Evolutionary conservation across 2,113 vertebrate genomes (phyloP).

Genomic region (Astatoreochromis straeleni): DNA sequence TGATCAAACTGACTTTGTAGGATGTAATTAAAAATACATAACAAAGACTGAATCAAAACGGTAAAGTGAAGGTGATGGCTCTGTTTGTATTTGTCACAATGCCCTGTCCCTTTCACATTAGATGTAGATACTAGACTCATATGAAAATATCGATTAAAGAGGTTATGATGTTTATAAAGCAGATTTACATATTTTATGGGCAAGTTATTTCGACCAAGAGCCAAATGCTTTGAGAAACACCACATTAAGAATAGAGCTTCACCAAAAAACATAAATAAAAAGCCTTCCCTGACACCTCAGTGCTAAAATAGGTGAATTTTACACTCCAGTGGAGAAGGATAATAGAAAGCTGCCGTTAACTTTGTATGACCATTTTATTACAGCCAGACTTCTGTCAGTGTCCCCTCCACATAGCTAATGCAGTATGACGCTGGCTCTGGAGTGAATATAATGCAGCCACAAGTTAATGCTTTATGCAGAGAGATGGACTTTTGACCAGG

Average conservation of each 20-base stretch:
- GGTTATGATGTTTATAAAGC: background rate
- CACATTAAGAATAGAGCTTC: background rate
- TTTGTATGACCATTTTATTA: conserved; percentile 24
- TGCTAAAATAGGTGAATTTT: background rate
- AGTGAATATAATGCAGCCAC: conserved; percentile 26
- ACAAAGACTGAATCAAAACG: background rate
- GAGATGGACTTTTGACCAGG: conserved; percentile 3
- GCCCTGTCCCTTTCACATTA: background rate
- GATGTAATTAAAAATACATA: background rate
- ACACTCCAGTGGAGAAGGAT: background rate
- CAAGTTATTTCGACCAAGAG: background rate
- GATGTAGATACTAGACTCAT: background rate
- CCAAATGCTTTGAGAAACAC: background rate
- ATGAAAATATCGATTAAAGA: background rate
- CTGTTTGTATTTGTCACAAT: background rate
- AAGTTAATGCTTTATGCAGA: conserved; percentile 13
- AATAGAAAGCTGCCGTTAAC: conserved; percentile 23
- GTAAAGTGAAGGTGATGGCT: background rate
- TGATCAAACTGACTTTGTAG: background rate
- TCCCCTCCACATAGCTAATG: conserved; percentile 41
- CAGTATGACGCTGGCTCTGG: background rate
- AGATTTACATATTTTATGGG: background rate
- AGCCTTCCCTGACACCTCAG: background rate
- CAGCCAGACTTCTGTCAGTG: conserved; percentile 3
- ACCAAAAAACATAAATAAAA: background rate